Conservation (phyloP, 1,140 invertebrate species). For the Zaprionus camerounensis region DNA sequence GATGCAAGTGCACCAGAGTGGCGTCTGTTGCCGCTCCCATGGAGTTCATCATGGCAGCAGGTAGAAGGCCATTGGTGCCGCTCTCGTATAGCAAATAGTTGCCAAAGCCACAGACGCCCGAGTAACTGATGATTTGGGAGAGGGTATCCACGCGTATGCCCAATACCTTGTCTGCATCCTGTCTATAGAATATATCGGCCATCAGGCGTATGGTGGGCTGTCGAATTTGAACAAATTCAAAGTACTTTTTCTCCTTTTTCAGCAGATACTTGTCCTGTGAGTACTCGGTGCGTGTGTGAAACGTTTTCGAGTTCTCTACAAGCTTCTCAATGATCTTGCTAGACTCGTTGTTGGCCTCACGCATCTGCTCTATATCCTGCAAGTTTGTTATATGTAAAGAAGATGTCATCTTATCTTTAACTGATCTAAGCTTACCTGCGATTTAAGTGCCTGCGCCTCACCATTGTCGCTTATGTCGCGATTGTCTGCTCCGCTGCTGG, state of each 20-base stretch:
- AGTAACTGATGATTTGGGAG: conserved; percentile 92
- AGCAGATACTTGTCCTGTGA: conserved; percentile 97
- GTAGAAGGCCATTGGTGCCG: conserved; percentile 92
- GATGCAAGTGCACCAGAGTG: conserved; percentile 90
- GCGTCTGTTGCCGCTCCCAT: conserved; percentile 88
- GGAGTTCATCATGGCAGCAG: conserved; percentile 91
- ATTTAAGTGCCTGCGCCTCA: conserved; percentile 93
- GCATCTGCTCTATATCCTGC: conserved; percentile 91
- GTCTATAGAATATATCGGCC: conserved; percentile 91
- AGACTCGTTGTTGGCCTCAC: conserved; percentile 89
- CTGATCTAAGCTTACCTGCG: conserved; percentile 83
- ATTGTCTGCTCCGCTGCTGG: conserved; percentile 91
- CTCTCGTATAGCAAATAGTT: conserved; percentile 94
- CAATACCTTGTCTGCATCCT: conserved; percentile 91
- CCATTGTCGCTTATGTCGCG: conserved; percentile 93
- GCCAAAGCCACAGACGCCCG: conserved; percentile 91
- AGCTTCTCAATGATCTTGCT: conserved; percentile 94
- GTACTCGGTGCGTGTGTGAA: conserved; percentile 94
- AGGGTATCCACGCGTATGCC: conserved; percentile 93
- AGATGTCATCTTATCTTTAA: neutral
- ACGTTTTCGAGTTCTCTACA: conserved; percentile 95
- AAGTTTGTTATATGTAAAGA: neutral
- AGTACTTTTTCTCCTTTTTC: conserved; percentile 97
- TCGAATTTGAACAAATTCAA: conserved; percentile 90
- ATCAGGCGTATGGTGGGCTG: conserved; percentile 91